phyloP scores from a whole-genome alignment of 2,888 invertebrate species.

The Acanthoscelides obtectus region DNA sequence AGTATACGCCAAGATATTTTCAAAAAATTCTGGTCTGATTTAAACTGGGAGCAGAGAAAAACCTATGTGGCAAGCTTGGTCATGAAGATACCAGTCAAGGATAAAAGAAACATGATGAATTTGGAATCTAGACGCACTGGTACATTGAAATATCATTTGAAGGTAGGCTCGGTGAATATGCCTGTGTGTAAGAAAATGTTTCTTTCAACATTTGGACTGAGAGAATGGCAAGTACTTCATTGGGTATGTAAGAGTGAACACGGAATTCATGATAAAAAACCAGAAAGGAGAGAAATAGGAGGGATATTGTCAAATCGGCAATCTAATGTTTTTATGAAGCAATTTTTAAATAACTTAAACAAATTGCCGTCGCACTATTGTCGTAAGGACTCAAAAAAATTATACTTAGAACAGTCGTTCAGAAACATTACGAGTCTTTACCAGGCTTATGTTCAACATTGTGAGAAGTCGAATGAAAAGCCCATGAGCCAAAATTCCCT shows the following conservation, averaged over 20 bases:
- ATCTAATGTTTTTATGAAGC: slow-evolving; percentile 4
- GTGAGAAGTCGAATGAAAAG: slow-evolving; percentile 4
- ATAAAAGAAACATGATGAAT: too few relatives aligned
- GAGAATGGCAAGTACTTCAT: slow-evolving; percentile 4
- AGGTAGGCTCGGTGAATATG: too few relatives aligned
- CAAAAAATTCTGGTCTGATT: too few relatives aligned
- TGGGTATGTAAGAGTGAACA: slow-evolving; percentile 4
- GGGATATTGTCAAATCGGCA: slow-evolving; percentile 1
- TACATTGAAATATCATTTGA: too few relatives aligned
- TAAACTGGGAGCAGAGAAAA: too few relatives aligned
- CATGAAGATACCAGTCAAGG: too few relatives aligned
- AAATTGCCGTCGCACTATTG: slow-evolving; percentile 10
- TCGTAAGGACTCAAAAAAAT: slow-evolving; percentile 6
- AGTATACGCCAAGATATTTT: too few relatives aligned
- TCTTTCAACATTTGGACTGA: not conserved
- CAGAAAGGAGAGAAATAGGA: not conserved
- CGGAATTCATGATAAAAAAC: slow-evolving; percentile 6
- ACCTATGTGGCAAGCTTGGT: too few relatives aligned
- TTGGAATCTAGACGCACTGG: too few relatives aligned
- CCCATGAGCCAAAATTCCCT: slow-evolving; percentile 6
- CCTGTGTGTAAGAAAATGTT: too few relatives aligned
- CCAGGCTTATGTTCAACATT: slow-evolving; percentile 4
- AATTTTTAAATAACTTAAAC: slow-evolving; percentile 7
- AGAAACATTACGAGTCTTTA: slow-evolving; percentile 6
- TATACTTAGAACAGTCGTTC: slow-evolving; percentile 9